Evolutionary conservation across 2,797 vertebrate genomes (phyloP).

Genomic region (Chaetophractus vellerosus): DNA sequence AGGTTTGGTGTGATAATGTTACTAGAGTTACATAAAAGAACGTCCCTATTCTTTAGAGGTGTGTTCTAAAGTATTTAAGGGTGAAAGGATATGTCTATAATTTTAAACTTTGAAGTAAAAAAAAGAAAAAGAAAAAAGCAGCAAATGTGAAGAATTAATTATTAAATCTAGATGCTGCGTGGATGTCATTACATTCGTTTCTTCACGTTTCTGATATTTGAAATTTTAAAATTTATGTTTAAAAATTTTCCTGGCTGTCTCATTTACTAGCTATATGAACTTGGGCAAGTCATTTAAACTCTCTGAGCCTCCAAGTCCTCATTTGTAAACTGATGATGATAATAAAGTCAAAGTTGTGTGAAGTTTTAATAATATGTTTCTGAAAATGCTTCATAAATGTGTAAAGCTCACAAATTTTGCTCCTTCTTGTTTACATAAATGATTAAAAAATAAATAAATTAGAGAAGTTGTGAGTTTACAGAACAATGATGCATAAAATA

Average conservation of each 20-base stretch:
- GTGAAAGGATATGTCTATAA: not conserved
- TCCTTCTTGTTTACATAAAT: not conserved
- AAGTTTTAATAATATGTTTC: not conserved
- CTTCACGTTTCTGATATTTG: not conserved
- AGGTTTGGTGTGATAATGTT: not conserved
- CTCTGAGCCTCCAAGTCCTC: not conserved
- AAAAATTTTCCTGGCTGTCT: conserved; percentile 22
- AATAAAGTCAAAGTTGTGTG: not conserved
- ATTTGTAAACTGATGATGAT: not conserved
- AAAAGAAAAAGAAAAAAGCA: not conserved
- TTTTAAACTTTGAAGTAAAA: not conserved
- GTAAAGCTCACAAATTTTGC: not conserved
- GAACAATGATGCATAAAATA: too few relatives aligned
- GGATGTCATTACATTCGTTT: not conserved
- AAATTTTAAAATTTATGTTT: conserved; percentile 15
- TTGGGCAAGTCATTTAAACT: not conserved
- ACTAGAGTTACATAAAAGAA: not conserved
- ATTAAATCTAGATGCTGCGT: not conserved
- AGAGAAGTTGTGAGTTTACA: too few relatives aligned
- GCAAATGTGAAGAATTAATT: conserved; percentile 10
- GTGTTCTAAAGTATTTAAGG: not conserved
- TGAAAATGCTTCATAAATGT: not conserved
- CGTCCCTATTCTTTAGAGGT: conserved; percentile 13
- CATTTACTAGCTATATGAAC: not conserved
- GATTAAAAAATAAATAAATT: too few relatives aligned